Base-by-base conservation (phyloP, 2,113 vertebrate genomes). In the Benitochromis conjunctus region DNA sequence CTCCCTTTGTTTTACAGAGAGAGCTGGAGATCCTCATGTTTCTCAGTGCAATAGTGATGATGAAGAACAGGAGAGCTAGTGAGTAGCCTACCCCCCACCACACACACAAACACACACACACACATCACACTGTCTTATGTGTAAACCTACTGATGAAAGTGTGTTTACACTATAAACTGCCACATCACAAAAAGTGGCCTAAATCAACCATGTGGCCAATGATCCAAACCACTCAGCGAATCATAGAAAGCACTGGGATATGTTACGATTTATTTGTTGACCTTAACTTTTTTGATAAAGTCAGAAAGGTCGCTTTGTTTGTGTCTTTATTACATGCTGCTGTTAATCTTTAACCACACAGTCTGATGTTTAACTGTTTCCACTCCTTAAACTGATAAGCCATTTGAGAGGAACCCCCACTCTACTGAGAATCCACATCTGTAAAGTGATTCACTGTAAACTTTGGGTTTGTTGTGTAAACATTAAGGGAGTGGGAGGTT, bases 21-120 rank as follows among this genome's bases (percentile, higher is more conserved):
- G 98, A 99, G 91, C 87, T 99, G 79, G 98, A 99, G 94, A 99
- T 99, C 83, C 96, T 99, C 11, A 99, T 99, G 98, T 99, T 99
- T 84, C 97, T 99, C 84, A 97, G 97, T 18, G 98, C 98, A 38
- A 98, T 99, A 14, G 98, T 99, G 71, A 99, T 99, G 98, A 99
- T 99, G 98, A 99, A 99, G 96, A 99, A 99, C 95, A 97, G 98
- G 24, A 97, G 98, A 92, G 97, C 98, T 34, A 97, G 98, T 99
- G 88, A 97, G 97, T 97, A 1, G 46, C 7, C 2, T 21, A 31
- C 18, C 38, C 18, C 31, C 9, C 55, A 9, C 18, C 69, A 4
- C 69, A 48, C 64, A 16, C 36, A 21, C 5, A 43, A 29, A 36
- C 31, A 60, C 26, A 29, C 46, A 34, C 31, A 34, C 34, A 36